phyloP scores from a whole-genome alignment of 2,797 vertebrate genomes.

The Loris lydekkerianus region DNA sequence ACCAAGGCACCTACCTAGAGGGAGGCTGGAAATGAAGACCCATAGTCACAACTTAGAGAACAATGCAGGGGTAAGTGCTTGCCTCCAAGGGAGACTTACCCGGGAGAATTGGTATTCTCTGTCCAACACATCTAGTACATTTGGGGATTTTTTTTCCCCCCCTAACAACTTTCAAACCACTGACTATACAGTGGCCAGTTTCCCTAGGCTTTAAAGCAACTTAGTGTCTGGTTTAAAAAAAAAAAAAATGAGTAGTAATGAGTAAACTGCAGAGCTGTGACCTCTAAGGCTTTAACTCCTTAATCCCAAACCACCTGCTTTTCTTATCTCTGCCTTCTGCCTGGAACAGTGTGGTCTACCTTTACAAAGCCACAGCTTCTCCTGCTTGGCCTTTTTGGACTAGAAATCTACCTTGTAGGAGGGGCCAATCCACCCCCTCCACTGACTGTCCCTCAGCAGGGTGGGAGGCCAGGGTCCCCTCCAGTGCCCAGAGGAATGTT shows the following conservation, averaged over 20 bases:
- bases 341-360: background rate
- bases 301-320: background rate
- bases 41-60: background rate
- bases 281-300: background rate
- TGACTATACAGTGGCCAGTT: conserved; percentile 10
- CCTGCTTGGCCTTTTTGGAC: background rate
- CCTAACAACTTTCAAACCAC: background rate
- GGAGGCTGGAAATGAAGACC: background rate
- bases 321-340: background rate
- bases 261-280: background rate
- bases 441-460: rapidly evolving
- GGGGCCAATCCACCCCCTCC: background rate
- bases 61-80: background rate
- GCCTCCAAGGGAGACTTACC: background rate
- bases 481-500: background rate
- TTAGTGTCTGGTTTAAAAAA: background rate
- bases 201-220: background rate
- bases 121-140: background rate
- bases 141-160: background rate
- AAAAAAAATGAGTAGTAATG: background rate
- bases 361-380: background rate
- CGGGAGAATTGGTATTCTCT: background rate
- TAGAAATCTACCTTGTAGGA: background rate
- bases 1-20: background rate
- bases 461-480: background rate